Conservation (phyloP, 1,140 invertebrate species). For the Anastrepha ludens region DNA sequence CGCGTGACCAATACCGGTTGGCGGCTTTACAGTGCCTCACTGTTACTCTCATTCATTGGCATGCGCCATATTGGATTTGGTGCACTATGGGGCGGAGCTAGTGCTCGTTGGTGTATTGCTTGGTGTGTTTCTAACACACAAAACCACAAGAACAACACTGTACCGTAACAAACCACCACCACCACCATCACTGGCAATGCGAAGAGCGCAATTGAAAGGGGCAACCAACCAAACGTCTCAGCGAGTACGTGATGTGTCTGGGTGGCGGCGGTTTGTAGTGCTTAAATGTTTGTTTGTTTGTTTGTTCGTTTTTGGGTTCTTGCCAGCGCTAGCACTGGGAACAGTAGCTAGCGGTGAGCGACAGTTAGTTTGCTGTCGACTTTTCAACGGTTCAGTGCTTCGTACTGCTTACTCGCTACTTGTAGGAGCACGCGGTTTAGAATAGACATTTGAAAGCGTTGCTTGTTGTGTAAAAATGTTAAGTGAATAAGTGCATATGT, state of each 20-base stretch:
- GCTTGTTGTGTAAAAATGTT: no score
- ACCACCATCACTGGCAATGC: neutral
- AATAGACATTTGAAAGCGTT: neutral
- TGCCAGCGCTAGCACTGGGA: constrained; percentile 31
- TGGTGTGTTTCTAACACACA: neutral
- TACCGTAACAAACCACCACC: neutral
- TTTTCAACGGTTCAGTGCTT: constrained; percentile 73
- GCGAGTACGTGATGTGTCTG: constrained; percentile 62
- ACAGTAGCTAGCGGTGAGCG: neutral
- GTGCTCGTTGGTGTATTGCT: neutral
- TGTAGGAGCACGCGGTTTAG: neutral
- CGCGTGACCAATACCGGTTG: constrained; percentile 60
- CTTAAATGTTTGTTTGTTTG: neutral
- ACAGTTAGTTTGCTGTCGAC: constrained; percentile 66
- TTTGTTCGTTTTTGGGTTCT: neutral
- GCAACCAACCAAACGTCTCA: neutral
- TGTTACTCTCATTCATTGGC: constrained; percentile 61
- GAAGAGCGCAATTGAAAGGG: neutral
- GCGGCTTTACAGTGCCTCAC: constrained; percentile 20
- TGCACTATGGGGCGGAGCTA: neutral
- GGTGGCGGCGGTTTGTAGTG: neutral
- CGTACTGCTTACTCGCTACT: constrained; percentile 9
- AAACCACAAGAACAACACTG: neutral
- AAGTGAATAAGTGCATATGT: no score
- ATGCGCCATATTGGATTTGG: constrained; percentile 69